Evolutionary conservation across 1,140 invertebrate species (phyloP).

Genomic region (Paramacrobiotus metropolitanus): DNA sequence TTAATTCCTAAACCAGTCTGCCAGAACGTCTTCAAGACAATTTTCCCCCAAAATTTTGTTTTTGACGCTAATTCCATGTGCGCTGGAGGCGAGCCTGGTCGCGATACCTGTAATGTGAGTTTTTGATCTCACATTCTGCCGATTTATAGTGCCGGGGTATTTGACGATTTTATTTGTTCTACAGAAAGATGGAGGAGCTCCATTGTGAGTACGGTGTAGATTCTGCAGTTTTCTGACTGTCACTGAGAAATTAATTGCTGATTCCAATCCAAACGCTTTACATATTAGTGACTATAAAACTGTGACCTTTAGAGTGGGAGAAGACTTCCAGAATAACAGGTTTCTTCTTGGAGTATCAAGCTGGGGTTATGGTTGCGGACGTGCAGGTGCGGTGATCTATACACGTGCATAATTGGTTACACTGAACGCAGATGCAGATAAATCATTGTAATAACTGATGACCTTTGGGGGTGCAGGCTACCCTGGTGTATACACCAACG

Average conservation of each 20-base stretch:
- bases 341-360: background rate
- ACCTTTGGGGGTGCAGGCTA: too few species aligned
- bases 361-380: background rate
- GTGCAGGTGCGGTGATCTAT: background rate
- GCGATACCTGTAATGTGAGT: constrained; percentile 2
- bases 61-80: background rate
- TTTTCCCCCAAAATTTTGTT: background rate
- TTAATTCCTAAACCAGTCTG: background rate
- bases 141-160: background rate
- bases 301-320: too few species aligned
- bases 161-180: background rate
- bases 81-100: background rate
- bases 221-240: too few species aligned
- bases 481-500: constrained; percentile 1
- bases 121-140: background rate
- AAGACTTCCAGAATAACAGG: too few species aligned
- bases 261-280: background rate
- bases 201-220: background rate
- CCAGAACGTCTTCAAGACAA: background rate
- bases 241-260: too few species aligned
- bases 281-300: background rate
- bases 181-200: constrained; percentile 1
- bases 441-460: too few species aligned
- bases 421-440: too few species aligned
- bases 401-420: too few species aligned